Evolutionary conservation across 2,113 vertebrate genomes (phyloP).

Genomic region (Gorsachius goisagi): DNA sequence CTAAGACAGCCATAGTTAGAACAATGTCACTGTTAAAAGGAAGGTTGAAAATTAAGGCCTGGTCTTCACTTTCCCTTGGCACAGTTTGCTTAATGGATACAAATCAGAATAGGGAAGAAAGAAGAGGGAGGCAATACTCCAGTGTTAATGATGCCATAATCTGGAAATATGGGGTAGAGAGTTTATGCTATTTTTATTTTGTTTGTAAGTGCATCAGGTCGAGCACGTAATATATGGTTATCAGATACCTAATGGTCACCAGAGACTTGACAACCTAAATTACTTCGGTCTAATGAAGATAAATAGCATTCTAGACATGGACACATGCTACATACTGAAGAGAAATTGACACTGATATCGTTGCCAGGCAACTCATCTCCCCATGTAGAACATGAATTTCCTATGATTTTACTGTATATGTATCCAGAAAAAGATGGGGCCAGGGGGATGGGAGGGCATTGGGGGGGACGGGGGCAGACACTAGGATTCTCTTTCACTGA

Average conservation of each 20-base stretch:
- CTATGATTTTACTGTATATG: neutral
- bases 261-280: constrained; percentile 71
- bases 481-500: neutral
- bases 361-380: constrained; percentile 78
- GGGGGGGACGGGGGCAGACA: neutral
- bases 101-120: neutral
- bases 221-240: constrained; percentile 63
- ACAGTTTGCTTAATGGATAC: neutral
- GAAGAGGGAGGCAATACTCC: neutral
- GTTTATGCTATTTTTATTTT: constrained; percentile 22
- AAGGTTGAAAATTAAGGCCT: neutral
- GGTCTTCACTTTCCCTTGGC: neutral
- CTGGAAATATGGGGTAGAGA: constrained; percentile 2
- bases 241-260: constrained; percentile 65
- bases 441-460: no score
- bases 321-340: constrained; percentile 15
- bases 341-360: constrained; percentile 67
- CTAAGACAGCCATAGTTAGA: neutral
- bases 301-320: constrained; percentile 66
- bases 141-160: constrained; percentile 13
- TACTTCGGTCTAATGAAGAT: constrained; percentile 76
- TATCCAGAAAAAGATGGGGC: neutral
- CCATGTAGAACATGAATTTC: constrained; percentile 28
- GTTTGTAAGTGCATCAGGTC: constrained; percentile 9
- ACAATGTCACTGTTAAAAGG: neutral